phyloP scores from a whole-genome alignment of 2,113 vertebrate genomes.

The Megaceryle torquata region DNA sequence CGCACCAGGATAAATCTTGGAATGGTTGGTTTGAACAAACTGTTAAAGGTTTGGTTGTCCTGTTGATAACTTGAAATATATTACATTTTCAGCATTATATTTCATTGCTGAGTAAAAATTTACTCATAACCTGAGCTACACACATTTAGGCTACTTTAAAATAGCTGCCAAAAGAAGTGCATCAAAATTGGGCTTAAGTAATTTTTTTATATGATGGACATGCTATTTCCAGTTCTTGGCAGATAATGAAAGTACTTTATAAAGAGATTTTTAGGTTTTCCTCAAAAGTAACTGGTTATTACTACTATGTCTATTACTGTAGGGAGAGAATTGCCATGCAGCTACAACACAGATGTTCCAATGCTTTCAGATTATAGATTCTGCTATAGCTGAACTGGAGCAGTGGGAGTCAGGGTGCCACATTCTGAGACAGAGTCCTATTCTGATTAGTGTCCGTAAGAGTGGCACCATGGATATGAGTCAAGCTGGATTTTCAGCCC shows the following conservation, averaged over 20 bases:
- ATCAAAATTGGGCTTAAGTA: neutral
- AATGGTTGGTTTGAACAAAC: neutral
- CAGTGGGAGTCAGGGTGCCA: neutral
- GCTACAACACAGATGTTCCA: neutral
- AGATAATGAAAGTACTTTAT: neutral
- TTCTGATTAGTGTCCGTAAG: neutral
- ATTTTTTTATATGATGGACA: neutral
- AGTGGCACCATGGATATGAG: neutral
- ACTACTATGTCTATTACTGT: neutral
- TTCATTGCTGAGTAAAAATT: neutral
- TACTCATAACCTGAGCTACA: neutral
- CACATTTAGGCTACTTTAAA: neutral
- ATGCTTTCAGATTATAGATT: neutral
- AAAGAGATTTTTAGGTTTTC: neutral
- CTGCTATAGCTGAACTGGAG: neutral
- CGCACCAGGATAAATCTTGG: neutral
- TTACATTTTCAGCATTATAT: neutral
- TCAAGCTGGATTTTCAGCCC: neutral
- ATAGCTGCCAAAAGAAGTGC: neutral
- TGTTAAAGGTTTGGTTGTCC: neutral
- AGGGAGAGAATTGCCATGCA: neutral
- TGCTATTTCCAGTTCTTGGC: neutral
- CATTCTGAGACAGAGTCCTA: neutral
- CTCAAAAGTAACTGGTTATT: neutral
- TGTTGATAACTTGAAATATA: neutral